A percentile compares a stretch with the other conserved stretches of the same genome.
phyloP scores from a whole-genome alignment of 2,113 vertebrate species.

The Uria aalge region DNA sequence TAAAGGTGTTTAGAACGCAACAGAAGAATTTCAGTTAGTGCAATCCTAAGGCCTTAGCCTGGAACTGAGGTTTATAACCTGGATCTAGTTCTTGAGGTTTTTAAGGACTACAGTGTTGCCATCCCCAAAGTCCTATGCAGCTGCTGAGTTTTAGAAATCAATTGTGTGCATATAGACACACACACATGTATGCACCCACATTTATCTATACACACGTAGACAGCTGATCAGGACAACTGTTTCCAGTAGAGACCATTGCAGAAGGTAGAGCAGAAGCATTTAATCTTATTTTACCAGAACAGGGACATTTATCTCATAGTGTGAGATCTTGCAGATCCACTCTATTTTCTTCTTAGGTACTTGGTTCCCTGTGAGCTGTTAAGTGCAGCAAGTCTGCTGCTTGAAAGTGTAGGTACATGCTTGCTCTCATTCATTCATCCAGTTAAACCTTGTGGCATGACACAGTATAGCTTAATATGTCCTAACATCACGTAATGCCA shows the following conservation, averaged over 20 bases:
- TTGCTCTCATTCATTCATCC: background rate
- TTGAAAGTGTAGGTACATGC: background rate
- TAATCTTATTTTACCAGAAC: background rate
- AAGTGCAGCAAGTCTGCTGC: background rate
- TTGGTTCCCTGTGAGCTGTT: background rate
- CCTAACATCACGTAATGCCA: background rate
- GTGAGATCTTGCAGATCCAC: background rate
- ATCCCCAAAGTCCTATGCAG: background rate
- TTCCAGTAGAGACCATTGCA: background rate
- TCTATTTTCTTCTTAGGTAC: background rate
- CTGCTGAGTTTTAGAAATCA: background rate
- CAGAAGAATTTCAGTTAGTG: background rate
- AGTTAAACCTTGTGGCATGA: background rate
- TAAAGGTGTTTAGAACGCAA: background rate
- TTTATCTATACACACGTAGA: background rate
- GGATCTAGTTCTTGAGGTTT: background rate
- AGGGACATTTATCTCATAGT: background rate
- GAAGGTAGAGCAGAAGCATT: background rate
- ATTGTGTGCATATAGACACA: background rate
- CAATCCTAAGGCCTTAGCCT: background rate
- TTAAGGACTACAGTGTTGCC: background rate
- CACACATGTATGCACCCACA: too few species aligned
- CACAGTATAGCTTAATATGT: background rate
- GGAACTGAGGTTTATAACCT: background rate
- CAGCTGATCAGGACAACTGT: background rate